Conservation (phyloP, 2,797 vertebrate species). For the Crenichthys baileyi region DNA sequence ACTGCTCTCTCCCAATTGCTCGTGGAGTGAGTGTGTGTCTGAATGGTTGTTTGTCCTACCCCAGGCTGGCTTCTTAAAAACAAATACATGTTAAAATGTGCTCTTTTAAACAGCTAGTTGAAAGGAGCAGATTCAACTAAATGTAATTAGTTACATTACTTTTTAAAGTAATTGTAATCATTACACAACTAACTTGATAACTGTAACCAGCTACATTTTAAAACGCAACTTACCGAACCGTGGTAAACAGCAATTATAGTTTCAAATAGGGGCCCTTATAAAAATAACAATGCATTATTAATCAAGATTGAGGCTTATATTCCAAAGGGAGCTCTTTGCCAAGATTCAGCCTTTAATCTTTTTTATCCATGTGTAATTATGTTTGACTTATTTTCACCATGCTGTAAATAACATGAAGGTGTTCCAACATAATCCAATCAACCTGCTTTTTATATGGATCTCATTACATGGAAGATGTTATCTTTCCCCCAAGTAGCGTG, state of each 20-base stretch:
- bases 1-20: background rate
- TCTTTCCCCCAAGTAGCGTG: background rate
- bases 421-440: conserved; percentile 7
- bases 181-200: too few species aligned
- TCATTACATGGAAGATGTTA: background rate
- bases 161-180: background rate
- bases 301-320: conserved; percentile 30
- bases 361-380: conserved; percentile 54
- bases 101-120: background rate
- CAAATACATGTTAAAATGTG: background rate
- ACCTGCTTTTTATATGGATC: conserved; percentile 8
- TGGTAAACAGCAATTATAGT: background rate
- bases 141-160: background rate
- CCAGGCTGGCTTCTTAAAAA: background rate
- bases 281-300: conserved; percentile 39
- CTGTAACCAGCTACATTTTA: background rate
- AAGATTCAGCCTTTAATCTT: conserved; percentile 30
- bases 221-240: background rate
- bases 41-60: background rate
- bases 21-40: background rate
- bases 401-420: conserved; percentile 46
- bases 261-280: conserved; percentile 10
- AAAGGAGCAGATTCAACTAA: background rate
- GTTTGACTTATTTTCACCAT: conserved; percentile 47
- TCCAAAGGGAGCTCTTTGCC: conserved; percentile 33